A percentile compares a stretch with the other conserved stretches of the same genome.
Evolutionary conservation across 2,797 vertebrate species (phyloP).

Genomic region (Urophycis tenuis): DNA sequence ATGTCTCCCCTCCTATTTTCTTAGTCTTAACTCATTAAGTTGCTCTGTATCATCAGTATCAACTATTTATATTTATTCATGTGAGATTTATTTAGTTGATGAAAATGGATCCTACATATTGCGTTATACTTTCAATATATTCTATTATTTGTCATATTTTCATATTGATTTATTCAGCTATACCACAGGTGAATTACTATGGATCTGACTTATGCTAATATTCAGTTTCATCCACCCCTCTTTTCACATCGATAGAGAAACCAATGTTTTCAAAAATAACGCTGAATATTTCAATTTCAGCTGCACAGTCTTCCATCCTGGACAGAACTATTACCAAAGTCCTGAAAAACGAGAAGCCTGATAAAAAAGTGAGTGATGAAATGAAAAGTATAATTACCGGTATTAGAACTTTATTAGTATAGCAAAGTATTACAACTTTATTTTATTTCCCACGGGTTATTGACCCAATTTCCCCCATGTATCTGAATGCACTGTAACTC

Average conservation of each 20-base stretch:
- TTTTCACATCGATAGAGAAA: background rate
- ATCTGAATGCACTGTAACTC: background rate
- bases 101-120: no score
- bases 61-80: background rate
- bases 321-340: slow-evolving; percentile 81
- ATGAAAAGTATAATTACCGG: background rate
- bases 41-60: background rate
- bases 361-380: slow-evolving; percentile 72
- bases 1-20: no score
- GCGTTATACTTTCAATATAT: no score
- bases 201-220: background rate
- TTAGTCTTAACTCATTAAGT: background rate
- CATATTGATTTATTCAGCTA: background rate
- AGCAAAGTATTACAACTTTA: background rate
- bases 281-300: slow-evolving; percentile 58
- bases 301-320: slow-evolving; percentile 85
- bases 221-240: background rate
- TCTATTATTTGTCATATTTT: no score
- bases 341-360: slow-evolving; percentile 80
- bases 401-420: slow-evolving; percentile 2
- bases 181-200: background rate
- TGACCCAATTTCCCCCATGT: background rate
- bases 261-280: background rate
- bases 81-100: no score
- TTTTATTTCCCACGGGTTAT: background rate